phyloP scores from a whole-genome alignment of 92 coral and sea anemone genomes.

The Phenganax marumi region DNA sequence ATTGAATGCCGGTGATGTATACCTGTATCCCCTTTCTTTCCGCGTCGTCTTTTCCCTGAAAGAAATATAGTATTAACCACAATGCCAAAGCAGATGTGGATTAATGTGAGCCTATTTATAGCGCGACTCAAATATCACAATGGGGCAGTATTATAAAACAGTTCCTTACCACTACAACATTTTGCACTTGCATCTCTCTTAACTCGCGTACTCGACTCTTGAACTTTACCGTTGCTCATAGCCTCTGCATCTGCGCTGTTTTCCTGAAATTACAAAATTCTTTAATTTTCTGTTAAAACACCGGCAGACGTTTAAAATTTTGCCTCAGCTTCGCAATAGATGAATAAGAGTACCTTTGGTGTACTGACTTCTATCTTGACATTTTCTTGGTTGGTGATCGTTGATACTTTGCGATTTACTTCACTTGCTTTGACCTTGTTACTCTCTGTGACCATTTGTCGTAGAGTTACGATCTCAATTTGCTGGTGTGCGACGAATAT shows the following conservation, averaged over 20 bases:
- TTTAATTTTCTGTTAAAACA: not conserved
- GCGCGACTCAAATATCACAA: conserved; percentile 10
- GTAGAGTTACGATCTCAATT: conserved; percentile 24
- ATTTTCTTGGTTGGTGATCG: not conserved
- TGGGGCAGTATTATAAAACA: not conserved
- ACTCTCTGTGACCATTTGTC: conserved; percentile 13
- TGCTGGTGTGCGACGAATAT: conserved; percentile 35
- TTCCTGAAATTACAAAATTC: not conserved
- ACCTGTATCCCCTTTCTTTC: conserved; percentile 21
- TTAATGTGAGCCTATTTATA: not conserved
- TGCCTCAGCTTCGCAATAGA: not conserved
- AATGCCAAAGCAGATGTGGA: not conserved
- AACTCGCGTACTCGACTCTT: conserved; percentile 3
- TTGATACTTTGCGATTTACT: not conserved
- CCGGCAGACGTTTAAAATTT: not conserved
- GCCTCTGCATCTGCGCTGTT: not conserved
- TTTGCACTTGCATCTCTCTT: conserved; percentile 20
- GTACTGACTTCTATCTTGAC: not conserved
- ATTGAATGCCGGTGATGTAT: not conserved
- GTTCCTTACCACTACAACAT: conserved; percentile 15
- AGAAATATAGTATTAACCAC: conserved; percentile 31
- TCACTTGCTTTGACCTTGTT: not conserved
- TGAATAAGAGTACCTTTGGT: conserved; percentile 13
- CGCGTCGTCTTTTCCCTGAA: conserved; percentile 31
- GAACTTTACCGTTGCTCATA: not conserved